Evolutionary conservation across 2,797 vertebrate genomes (phyloP), one percentile per base, ranked within the genome.

Genomic region (Acomys russatus): DNA sequence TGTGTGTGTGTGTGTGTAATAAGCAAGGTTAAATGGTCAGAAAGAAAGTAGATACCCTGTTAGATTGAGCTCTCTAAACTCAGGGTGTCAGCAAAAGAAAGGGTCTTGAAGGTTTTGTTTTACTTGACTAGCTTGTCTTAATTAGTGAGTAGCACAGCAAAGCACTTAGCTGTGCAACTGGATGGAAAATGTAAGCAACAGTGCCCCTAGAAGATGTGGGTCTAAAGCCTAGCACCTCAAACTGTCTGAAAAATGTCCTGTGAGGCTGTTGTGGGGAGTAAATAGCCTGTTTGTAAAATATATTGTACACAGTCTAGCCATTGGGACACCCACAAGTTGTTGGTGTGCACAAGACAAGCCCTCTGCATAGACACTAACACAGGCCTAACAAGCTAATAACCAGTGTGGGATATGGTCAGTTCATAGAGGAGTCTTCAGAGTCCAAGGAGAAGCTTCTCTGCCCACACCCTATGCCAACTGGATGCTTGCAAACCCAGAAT

Each of bases 41-140:
- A 89, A 85, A 87, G 35, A 80, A 83, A 87, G n/a, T 63, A 76
- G 82, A 15, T 12, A 66, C 64, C 54, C 85, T 56, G 61, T 85
- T 76, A 87, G 17, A 49, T 25, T 86, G 20, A 70, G 25, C 38
- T 33, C 23, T 38, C 54, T 89, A 44, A 54, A 71, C 4, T 38
- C 22, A 44, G 17, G 56, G 25, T 38, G 17, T 61, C 15, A 1
- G 74, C 44, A 78, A 20, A 78, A 78, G 33, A 51, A 66, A 35
- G 49, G 49, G 17, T 18, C 28, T 33, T 66, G 30, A 4, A 59
- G 33, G 9, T 49, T 84, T 82, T 59, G 78, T n/a, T 23, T 76
- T 23, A 33, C 30, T 78, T 51, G 79, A 73, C 33, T 23, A 51
- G 28, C 22, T 95, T 92, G 56, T 77, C 11, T 94, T 85, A 84